Evolutionary conservation across 2,113 vertebrate species (phyloP), one percentile per base, ranked within the genome.

Genomic region (Lepus americanus): DNA sequence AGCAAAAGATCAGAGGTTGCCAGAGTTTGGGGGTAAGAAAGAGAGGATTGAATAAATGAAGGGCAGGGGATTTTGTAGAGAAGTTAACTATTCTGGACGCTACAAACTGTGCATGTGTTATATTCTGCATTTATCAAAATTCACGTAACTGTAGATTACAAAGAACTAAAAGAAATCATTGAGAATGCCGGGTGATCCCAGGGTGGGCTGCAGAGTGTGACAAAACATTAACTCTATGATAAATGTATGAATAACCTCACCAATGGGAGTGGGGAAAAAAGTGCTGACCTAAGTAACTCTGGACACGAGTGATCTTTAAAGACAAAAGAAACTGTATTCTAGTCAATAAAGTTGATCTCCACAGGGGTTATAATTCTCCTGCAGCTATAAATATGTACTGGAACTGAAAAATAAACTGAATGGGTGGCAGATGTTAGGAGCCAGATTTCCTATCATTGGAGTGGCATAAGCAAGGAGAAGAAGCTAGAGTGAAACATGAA

Each of bases 391-490:
- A 73, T 29, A 14, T 19, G 84, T 1, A 51, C 12, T 31, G 27
- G 27, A 70, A 33, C 0, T 61, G 14, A 33, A 87, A 74, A 39
- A 49, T 36, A 70, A 72, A 90, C 90, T 80, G 90, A 72, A 59
- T 63, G 22, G 17, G 72, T 72, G 31, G 25, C 36, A 67, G 53
- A 66, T 9, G 53, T 25, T 51, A 53, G 33, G 23, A 81, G 49
- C 33, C 31, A 84, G 44, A 22, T 76, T 95, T 87, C 86, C 84
- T 78, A 44, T 59, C 33, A 53, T 27, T 88, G 25, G 64, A 63
- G 17, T 25, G 17, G 20, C 66, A n/a, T 53, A n/a, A 90, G 19
- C 16, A 44, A 74, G 22, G 19, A 1, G 20, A 88, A 1, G 44
- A 61, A 8, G 49, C 3, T 22, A 87, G 59, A 67, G 70, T 9